These are phyloP conservation scores for Furcifer pardalis DNA, from an alignment of 2,797 vertebrate species.

Conservation along the genomic window DNA sequence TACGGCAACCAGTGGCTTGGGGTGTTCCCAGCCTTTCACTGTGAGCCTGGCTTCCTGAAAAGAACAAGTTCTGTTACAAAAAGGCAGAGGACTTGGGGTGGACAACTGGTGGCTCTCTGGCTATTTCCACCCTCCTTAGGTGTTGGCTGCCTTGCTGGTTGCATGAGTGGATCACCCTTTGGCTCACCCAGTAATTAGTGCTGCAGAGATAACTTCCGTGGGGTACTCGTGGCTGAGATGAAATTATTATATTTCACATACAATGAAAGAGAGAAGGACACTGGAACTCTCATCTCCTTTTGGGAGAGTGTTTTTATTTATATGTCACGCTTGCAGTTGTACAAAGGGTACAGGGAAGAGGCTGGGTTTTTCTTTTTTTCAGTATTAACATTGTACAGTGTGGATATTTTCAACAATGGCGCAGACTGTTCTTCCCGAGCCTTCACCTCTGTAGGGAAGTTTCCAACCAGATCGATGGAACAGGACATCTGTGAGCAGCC, in stretches of 20 bases:
- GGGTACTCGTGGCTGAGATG: not conserved
- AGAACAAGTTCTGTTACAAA: not conserved
- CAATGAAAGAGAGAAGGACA: not conserved
- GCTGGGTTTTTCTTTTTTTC: not conserved
- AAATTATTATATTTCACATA: not conserved
- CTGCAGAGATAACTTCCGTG: too few relatives aligned
- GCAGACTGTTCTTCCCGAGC: conserved; percentile 7
- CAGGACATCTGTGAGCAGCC: not conserved
- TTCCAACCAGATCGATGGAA: conserved; percentile 10
- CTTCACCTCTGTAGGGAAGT: not conserved
- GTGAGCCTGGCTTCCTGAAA: not conserved
- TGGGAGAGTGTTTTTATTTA: not conserved
- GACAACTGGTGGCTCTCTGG: not conserved
- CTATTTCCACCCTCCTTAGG: not conserved
- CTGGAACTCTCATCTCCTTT: not conserved
- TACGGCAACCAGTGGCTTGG: too few relatives aligned
- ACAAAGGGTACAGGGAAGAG: not conserved
- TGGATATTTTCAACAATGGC: not conserved
- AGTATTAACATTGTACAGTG: conserved; percentile 32
- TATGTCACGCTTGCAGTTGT: not conserved
- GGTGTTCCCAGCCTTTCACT: not conserved
- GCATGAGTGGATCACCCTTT: too few relatives aligned
- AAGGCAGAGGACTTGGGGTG: not conserved
- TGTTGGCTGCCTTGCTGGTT: not conserved
- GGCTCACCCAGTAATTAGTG: too few relatives aligned